Conservation (phyloP, 1,140 invertebrate genomes). For the Aphaenogaster floridana region DNA sequence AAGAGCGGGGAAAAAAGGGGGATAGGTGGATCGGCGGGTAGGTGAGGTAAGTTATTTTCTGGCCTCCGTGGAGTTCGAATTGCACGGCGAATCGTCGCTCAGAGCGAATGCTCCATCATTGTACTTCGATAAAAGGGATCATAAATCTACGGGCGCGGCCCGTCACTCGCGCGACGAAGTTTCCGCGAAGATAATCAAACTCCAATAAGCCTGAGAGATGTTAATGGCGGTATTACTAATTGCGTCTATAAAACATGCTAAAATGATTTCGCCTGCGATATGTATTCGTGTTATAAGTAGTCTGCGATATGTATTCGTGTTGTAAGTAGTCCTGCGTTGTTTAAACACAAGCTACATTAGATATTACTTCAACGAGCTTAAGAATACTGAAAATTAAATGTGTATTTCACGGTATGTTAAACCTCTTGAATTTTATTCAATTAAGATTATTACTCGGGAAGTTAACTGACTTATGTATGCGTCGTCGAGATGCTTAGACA, state of each 20-base stretch:
- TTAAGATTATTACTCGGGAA: neutral
- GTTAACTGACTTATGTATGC: neutral
- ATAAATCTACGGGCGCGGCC: slow-evolving; percentile 73
- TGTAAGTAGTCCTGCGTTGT: neutral
- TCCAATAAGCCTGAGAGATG: slow-evolving; percentile 40
- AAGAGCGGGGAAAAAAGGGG: neutral
- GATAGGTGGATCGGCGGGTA: slow-evolving; percentile 39
- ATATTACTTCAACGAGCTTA: neutral
- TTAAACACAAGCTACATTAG: neutral
- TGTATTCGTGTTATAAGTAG: neutral
- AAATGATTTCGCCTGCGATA: neutral
- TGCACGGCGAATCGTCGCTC: slow-evolving; percentile 59
- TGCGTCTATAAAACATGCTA: slow-evolving; percentile 23
- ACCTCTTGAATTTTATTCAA: neutral
- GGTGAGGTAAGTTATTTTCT: slow-evolving; percentile 62
- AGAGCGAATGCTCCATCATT: slow-evolving; percentile 68
- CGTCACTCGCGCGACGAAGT: slow-evolving; percentile 56
- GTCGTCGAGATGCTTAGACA: neutral
- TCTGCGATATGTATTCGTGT: neutral
- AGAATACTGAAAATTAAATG: neutral
- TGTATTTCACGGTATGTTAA: neutral
- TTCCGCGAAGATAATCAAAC: slow-evolving; percentile 55
- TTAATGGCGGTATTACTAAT: slow-evolving; percentile 45
- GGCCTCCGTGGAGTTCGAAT: slow-evolving; percentile 40
- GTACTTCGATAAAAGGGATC: slow-evolving; percentile 64